A percentile compares a stretch with the other conserved stretches of the same genome.
These are phyloP conservation scores for Silurus aristotelis DNA, from an alignment of 2,797 vertebrate genomes.

Conservation along the genomic window DNA sequence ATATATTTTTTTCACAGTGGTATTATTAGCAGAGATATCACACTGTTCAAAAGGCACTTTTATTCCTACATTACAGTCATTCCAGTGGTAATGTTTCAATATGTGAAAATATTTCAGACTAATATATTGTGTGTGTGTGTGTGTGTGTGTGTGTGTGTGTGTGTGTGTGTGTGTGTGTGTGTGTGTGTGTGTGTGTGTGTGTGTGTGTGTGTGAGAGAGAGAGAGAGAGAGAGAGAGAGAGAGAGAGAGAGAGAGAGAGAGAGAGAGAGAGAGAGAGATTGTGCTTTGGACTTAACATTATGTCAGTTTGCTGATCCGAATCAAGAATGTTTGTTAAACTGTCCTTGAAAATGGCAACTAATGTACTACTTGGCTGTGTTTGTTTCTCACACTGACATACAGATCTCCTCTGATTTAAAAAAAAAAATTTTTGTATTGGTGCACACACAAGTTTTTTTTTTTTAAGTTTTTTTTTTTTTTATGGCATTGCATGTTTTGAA, in stretches of 20 bases:
- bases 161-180: no score
- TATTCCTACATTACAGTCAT: slow-evolving; percentile 81
- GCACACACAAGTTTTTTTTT: no score
- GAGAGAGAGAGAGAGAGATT: not conserved
- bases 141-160: no score
- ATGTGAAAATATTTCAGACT: slow-evolving; percentile 42
- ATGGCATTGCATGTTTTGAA: slow-evolving; percentile 10
- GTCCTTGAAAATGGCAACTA: slow-evolving; percentile 11
- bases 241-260: no score
- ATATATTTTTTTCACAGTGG: slow-evolving; percentile 72
- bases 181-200: no score
- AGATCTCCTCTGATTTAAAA: slow-evolving; percentile 55
- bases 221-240: no score
- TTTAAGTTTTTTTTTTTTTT: not conserved
- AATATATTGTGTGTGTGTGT: not conserved
- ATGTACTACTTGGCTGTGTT: slow-evolving; percentile 24
- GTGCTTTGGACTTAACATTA: slow-evolving; percentile 37
- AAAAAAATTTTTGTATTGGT: not conserved
- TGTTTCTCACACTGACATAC: slow-evolving; percentile 23
- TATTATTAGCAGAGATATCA: slow-evolving; percentile 83
- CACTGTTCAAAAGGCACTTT: slow-evolving; percentile 81
- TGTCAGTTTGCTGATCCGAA: not conserved
- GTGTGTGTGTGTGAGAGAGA: no score
- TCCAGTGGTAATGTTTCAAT: slow-evolving; percentile 77
- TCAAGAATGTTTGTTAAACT: not conserved